These are phyloP conservation scores for Ctenoplectra terminalis DNA, from an alignment of 1,140 invertebrate genomes.

Conservation along the genomic window DNA sequence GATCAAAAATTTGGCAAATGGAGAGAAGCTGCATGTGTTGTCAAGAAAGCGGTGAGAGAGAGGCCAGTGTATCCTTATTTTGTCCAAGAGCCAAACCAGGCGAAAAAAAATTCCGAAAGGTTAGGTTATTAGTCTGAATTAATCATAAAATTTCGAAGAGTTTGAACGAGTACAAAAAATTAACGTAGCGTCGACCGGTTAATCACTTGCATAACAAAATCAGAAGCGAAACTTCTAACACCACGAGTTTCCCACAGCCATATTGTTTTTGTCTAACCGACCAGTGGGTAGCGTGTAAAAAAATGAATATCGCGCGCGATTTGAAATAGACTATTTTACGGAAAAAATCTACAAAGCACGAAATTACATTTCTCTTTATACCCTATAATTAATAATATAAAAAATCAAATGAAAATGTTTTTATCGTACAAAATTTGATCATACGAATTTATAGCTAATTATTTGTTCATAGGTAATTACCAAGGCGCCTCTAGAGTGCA, in stretches of 20 bases:
- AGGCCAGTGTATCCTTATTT: conserved; percentile 93
- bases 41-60: conserved; percentile 95
- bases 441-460: conserved; percentile 7
- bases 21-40: conserved; percentile 97
- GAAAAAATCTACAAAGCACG: neutral
- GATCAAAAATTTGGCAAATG: conserved; percentile 98
- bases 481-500: conserved; percentile 95
- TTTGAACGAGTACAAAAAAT: neutral
- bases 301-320: conserved; percentile 48
- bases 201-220: conserved; percentile 19
- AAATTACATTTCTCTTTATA: neutral
- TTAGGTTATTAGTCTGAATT: conserved; percentile 72
- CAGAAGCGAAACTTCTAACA: conserved; percentile 54
- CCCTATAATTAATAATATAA: neutral
- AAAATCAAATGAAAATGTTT: too few species aligned
- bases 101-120: conserved; percentile 93
- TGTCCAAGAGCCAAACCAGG: conserved; percentile 94
- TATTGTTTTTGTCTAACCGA: conserved; percentile 68
- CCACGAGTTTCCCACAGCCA: conserved; percentile 67
- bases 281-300: conserved; percentile 31
- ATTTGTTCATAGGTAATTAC: conserved; percentile 88
- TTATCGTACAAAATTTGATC: too few species aligned
- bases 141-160: neutral
- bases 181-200: neutral
- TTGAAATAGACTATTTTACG: conserved; percentile 9